Percentiles rank a stretch among this genome's conserved stretches.
Conservation (phyloP, 2,888 invertebrate genomes). For the Erebia aethiops region DNA sequence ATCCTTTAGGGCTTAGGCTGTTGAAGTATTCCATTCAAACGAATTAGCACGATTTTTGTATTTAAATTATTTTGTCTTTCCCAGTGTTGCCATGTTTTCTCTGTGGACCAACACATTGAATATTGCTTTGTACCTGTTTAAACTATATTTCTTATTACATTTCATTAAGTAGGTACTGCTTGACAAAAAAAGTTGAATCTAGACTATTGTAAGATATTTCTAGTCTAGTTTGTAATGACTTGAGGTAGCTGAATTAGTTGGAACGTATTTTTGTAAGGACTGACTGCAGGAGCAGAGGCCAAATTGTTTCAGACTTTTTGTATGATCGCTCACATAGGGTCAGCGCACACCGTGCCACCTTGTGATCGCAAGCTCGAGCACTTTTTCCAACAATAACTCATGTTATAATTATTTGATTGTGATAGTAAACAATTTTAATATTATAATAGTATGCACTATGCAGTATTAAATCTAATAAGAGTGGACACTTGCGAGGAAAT, state of each 20-base stretch:
- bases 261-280: constrained; percentile 44
- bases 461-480: too few species aligned
- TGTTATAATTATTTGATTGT: too few species aligned
- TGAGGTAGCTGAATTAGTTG: constrained; percentile 32
- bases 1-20: too few species aligned
- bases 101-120: constrained; percentile 25
- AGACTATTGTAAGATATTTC: constrained; percentile 20
- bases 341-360: neutral
- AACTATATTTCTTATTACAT: neutral
- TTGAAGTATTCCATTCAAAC: too few species aligned
- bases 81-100: constrained; percentile 33
- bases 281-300: constrained; percentile 43
- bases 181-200: neutral
- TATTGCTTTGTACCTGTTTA: constrained; percentile 7
- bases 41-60: too few species aligned
- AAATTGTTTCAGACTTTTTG: constrained; percentile 40
- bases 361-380: neutral
- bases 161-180: neutral
- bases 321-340: constrained; percentile 29
- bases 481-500: too few species aligned
- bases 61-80: constrained; percentile 3
- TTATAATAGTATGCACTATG: too few species aligned
- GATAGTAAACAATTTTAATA: too few species aligned
- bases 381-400: neutral
- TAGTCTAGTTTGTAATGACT: constrained; percentile 30